Evolutionary conservation across 30 jellyfish, hydroid and myxozoan species (phyloP).

Genomic region (Aurelia aurita): DNA sequence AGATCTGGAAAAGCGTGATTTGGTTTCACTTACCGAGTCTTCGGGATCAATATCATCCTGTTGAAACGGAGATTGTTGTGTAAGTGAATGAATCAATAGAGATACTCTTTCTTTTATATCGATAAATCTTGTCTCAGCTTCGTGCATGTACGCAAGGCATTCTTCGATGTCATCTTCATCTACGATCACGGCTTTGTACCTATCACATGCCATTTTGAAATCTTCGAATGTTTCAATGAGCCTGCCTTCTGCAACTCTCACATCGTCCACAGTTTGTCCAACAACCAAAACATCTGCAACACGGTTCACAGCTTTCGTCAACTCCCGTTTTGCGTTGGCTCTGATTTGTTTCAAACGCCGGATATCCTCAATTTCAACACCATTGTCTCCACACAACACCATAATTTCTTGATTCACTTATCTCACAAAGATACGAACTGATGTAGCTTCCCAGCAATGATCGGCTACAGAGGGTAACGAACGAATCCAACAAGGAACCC

Average conservation of each 20-base stretch:
- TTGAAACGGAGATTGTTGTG: not conserved
- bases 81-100: not conserved
- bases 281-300: slow-evolving; percentile 25
- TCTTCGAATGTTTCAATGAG: too few relatives aligned
- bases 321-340: slow-evolving; percentile 5
- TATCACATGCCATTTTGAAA: too few relatives aligned
- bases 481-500: too few relatives aligned
- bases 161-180: too few relatives aligned
- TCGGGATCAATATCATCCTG: slow-evolving; percentile 27
- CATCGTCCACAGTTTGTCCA: slow-evolving; percentile 8
- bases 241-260: slow-evolving; percentile 4
- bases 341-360: not conserved
- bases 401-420: too few relatives aligned
- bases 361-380: not conserved
- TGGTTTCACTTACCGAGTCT: slow-evolving; percentile 46
- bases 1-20: slow-evolving; percentile 21
- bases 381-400: not conserved
- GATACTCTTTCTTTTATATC: slow-evolving; percentile 16
- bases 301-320: slow-evolving; percentile 7
- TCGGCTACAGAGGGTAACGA: too few relatives aligned
- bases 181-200: too few relatives aligned
- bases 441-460: too few relatives aligned
- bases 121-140: too few relatives aligned
- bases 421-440: too few relatives aligned
- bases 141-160: too few relatives aligned